A percentile compares a stretch with the other conserved stretches of the same genome.
Evolutionary conservation across 1,140 invertebrate genomes (phyloP).

Genomic region (Drosophila eugracilis): DNA sequence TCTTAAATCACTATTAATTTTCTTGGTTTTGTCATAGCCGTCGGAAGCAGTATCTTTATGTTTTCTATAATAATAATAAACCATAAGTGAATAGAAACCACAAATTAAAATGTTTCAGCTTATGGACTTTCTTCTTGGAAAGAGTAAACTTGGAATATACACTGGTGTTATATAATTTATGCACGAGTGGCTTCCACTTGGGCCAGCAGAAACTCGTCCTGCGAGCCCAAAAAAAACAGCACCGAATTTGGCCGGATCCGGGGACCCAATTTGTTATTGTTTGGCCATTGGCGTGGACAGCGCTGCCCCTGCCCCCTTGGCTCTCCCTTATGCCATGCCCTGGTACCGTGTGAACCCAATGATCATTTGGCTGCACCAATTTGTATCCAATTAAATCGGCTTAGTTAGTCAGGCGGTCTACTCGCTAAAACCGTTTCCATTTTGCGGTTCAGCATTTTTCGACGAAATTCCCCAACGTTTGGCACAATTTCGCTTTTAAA

Average conservation of each 20-base stretch:
- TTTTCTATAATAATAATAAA: too few relatives aligned
- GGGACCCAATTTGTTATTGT: constrained; percentile 52
- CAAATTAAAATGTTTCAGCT: background rate
- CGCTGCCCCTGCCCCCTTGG: background rate
- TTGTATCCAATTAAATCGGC: constrained; percentile 67
- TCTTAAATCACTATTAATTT: background rate
- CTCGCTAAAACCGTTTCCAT: constrained; percentile 22
- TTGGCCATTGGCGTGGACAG: constrained; percentile 33
- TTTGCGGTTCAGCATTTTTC: constrained; percentile 41
- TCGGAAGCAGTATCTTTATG: too few relatives aligned
- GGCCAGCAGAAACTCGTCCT: constrained; percentile 37
- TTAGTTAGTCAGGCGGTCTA: constrained; percentile 38
- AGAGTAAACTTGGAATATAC: constrained; percentile 19
- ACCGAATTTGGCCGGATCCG: constrained; percentile 15
- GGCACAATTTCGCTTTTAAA: background rate
- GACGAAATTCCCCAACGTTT: constrained; percentile 10
- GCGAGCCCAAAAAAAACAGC: constrained; percentile 17
- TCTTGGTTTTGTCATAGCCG: background rate
- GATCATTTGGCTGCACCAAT: constrained; percentile 46
- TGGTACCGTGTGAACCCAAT: background rate
- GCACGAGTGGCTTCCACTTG: constrained; percentile 50
- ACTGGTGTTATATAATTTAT: constrained; percentile 47
- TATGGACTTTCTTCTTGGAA: background rate
- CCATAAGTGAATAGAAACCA: too few relatives aligned
- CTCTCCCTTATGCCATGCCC: too few relatives aligned